A percentile compares a stretch with the other conserved stretches of the same genome.
Evolutionary conservation across 2,888 invertebrate species (phyloP).

Genomic region (Pseudolycoriella hygida): DNA sequence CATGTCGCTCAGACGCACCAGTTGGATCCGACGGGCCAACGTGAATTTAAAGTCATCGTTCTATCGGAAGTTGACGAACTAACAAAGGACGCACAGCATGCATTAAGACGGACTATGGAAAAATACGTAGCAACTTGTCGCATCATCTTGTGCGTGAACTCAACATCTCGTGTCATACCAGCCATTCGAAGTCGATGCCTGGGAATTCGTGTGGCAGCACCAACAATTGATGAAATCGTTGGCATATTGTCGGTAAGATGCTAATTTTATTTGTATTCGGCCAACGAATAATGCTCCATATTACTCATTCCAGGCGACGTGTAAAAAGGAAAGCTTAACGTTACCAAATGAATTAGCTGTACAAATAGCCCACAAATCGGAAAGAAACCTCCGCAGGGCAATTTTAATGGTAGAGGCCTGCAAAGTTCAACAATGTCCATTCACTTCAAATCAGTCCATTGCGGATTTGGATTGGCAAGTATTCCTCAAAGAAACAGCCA

Average conservation of each 20-base stretch:
- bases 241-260: conserved; percentile 31
- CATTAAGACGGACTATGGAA: conserved; percentile 95
- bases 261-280: neutral
- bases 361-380: conserved; percentile 59
- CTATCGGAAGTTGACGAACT: conserved; percentile 88
- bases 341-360: conserved; percentile 60
- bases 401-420: conserved; percentile 87
- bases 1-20: conserved; percentile 93
- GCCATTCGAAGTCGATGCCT: conserved; percentile 92
- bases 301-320: conserved; percentile 33
- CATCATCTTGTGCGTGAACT: conserved; percentile 83
- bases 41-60: conserved; percentile 92
- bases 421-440: conserved; percentile 81
- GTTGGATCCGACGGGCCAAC: conserved; percentile 69
- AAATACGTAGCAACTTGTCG: conserved; percentile 93
- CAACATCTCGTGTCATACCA: conserved; percentile 90
- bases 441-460: conserved; percentile 60
- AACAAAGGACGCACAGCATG: conserved; percentile 96
- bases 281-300: neutral
- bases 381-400: conserved; percentile 81
- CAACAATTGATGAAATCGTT: conserved; percentile 57
- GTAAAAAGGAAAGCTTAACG: conserved; percentile 64
- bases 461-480: conserved; percentile 86
- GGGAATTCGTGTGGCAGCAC: conserved; percentile 80
- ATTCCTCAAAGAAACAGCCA: conserved; percentile 73